A percentile compares a stretch with the other conserved stretches of the same genome.
Conservation (phyloP, 2,888 invertebrate genomes). For the Netelia fuscicornis region DNA sequence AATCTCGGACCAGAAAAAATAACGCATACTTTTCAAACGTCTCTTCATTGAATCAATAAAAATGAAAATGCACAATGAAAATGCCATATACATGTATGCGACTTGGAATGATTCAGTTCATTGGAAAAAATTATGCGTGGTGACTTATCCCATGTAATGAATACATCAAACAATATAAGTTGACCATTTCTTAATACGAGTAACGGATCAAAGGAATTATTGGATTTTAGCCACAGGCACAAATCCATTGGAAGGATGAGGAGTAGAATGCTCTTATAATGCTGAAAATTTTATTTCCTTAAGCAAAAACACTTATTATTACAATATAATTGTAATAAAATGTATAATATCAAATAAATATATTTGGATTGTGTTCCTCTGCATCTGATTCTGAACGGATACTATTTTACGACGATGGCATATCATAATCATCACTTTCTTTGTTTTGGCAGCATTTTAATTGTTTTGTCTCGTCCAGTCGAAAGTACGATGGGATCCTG, state of each 20-base stretch:
- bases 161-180: too few species aligned
- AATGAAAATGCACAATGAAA: constrained; percentile 45
- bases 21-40: constrained; percentile 57
- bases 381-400: constrained; percentile 47
- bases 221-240: not conserved
- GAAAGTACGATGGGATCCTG: not conserved
- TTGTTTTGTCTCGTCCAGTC: not conserved
- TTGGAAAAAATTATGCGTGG: too few species aligned
- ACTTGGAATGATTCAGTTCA: not conserved
- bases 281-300: not conserved
- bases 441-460: constrained; percentile 48
- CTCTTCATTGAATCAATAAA: constrained; percentile 54
- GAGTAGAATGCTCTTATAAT: not conserved
- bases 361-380: constrained; percentile 58
- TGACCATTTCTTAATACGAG: too few species aligned
- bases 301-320: constrained; percentile 7
- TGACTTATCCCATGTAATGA: too few species aligned
- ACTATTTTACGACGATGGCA: constrained; percentile 46
- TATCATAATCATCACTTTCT: constrained; percentile 39
- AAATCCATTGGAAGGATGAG: not conserved
- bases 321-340: constrained; percentile 28
- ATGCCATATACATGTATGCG: constrained; percentile 48
- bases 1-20: constrained; percentile 42
- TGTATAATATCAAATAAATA: constrained; percentile 64
- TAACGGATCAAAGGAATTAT: not conserved